Evolutionary conservation across 2,113 vertebrate genomes (phyloP).

Genomic region (Rhynchomys soricoides): DNA sequence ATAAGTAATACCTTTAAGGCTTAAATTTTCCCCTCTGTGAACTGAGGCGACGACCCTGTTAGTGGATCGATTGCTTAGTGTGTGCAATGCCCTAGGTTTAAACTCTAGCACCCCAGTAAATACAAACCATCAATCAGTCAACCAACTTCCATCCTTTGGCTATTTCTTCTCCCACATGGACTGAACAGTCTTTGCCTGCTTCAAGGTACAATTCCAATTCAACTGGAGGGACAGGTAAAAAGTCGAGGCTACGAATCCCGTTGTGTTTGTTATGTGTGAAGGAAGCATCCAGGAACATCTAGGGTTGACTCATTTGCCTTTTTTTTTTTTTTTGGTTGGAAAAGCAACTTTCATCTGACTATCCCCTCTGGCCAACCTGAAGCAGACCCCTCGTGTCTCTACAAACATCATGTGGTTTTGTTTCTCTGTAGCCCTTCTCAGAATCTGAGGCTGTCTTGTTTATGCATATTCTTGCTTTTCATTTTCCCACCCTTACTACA

Average conservation of each 20-base stretch:
- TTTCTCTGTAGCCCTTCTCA: not conserved
- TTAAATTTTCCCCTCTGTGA: constrained; percentile 8
- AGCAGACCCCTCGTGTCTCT: not conserved
- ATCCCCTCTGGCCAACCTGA: not conserved
- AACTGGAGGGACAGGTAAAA: not conserved
- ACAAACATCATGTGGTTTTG: not conserved
- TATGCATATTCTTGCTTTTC: not conserved
- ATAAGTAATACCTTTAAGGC: not conserved
- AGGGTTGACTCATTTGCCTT: not conserved
- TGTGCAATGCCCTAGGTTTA: not conserved
- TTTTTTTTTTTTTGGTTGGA: not conserved
- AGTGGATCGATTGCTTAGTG: not conserved
- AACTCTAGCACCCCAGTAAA: not conserved
- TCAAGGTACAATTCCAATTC: not conserved
- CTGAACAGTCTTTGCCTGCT: not conserved
- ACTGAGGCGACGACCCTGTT: not conserved
- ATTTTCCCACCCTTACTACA: not conserved
- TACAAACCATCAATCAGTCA: not conserved
- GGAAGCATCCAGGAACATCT: not conserved
- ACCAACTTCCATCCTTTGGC: not conserved
- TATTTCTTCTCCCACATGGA: not conserved
- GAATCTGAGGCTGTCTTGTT: not conserved
- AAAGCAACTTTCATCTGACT: constrained; percentile 1
- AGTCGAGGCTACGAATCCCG: not conserved
- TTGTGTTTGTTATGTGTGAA: not conserved